Evolutionary conservation across 2,797 vertebrate genomes (phyloP).

Genomic region (Danio albolineatus): DNA sequence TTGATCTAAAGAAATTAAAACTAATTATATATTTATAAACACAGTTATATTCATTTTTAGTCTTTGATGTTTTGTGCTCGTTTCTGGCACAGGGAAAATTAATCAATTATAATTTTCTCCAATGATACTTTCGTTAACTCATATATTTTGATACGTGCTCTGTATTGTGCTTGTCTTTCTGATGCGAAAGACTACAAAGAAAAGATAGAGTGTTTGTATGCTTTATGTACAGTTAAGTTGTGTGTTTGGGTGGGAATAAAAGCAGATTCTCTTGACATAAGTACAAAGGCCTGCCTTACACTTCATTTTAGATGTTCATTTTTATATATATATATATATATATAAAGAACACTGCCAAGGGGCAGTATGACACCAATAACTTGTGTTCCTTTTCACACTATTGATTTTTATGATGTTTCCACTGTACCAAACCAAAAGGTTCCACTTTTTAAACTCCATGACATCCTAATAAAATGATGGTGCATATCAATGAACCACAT

Average conservation of each 20-base stretch:
- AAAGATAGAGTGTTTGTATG: not conserved
- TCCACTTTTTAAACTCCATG: too few relatives aligned
- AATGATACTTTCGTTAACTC: conserved; percentile 71
- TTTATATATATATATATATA: too few relatives aligned
- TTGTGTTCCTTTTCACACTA: too few relatives aligned
- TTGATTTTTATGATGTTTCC: too few relatives aligned
- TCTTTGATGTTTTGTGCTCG: conserved; percentile 65
- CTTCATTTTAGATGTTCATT: not conserved
- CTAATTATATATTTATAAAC: conserved; percentile 81
- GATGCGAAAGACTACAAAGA: conserved; percentile 71
- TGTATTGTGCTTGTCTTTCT: conserved; percentile 75
- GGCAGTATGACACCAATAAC: too few relatives aligned
- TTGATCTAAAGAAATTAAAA: conserved; percentile 82
- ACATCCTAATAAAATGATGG: too few relatives aligned
- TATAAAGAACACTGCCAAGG: too few relatives aligned
- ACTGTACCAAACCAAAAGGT: too few relatives aligned
- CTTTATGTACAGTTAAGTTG: conserved; percentile 60
- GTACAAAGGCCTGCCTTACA: not conserved
- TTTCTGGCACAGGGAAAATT: conserved; percentile 68
- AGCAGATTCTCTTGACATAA: not conserved
- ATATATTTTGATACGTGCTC: conserved; percentile 72
- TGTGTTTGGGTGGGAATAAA: conserved; percentile 56
- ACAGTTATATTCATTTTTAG: conserved; percentile 68
- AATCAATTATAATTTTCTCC: conserved; percentile 69
- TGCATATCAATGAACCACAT: too few relatives aligned